Evolutionary conservation across 2,797 vertebrate species (phyloP), one percentile per base, ranked within the genome.

Genomic region (Trachops cirrhosus): DNA sequence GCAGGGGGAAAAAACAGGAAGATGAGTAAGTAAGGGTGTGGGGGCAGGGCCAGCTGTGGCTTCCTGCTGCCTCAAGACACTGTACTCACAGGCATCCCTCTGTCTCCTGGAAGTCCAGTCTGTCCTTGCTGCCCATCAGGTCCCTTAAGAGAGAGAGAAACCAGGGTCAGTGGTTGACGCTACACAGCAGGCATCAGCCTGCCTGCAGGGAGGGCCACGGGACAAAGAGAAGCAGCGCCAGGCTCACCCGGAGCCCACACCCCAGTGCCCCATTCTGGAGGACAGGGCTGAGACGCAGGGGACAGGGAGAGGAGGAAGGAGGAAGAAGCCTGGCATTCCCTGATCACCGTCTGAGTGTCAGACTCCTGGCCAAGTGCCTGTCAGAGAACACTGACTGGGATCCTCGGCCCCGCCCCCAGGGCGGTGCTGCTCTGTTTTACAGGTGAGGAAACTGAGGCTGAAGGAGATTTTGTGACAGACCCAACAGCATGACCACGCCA

Each of bases 31-130:
- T 0, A 0, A 7, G 15, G 3, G 7, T 2, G 12, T 1, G 1
- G 18, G 68, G 44, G 32, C 39, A 32, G 46, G 32, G 29, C 26
- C 62, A 12, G 71, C 9, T 14, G 5, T 21, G 26, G 41, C 44
- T 26, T 85, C 44, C 80, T 21, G 21, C 59, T 32, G 37, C 44
- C 50, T 57, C 0, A 0, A 19, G 71, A 32, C 24, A 3, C 26
- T 3, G 44, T 70, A 99, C 99, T 96, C 98, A 99, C 99, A 50
- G 97, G 98, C 96, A 86, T 97, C 86, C 99, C 99, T 6, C 98
- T 98, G 94, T 96, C 97, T 80, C 99, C 99, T 0, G 99, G 98
- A 68, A 96, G 70, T 82, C 99, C 99, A 0, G 91, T 93, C 78
- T 97, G 87, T 19, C 99, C 99, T 3, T n/a, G 96, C 84, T 86